Percentiles rank a stretch among this genome's conserved stretches.
These are phyloP conservation scores for Apamea anceps DNA, from an alignment of 2,888 invertebrate species.

Conservation along the genomic window DNA sequence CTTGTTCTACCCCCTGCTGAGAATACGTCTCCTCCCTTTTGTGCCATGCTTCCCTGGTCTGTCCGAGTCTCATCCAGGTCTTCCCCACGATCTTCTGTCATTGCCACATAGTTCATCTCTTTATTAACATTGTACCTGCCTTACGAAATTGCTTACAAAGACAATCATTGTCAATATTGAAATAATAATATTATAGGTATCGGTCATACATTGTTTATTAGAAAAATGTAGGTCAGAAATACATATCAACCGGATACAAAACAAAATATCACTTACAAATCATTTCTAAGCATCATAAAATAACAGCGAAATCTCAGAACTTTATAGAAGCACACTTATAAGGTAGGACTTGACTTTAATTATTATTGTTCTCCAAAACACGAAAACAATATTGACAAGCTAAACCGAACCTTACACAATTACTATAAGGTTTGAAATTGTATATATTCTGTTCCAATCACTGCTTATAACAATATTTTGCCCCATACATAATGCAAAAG, in stretches of 20 bases:
- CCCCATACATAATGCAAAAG: conserved; percentile 68
- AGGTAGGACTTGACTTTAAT: conserved; percentile 46
- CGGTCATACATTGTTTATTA: neutral
- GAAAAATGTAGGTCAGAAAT: conserved; percentile 7
- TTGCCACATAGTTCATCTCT: neutral
- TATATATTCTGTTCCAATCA: conserved; percentile 41
- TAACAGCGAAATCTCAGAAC: conserved; percentile 8
- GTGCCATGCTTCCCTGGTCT: no score
- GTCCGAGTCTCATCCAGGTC: no score
- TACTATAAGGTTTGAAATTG: conserved; percentile 31
- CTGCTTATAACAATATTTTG: conserved; percentile 63
- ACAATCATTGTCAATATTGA: neutral
- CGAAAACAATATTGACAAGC: conserved; percentile 4
- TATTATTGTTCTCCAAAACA: conserved; percentile 49
- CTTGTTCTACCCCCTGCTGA: no score
- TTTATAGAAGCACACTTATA: conserved; percentile 31
- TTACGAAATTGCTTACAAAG: neutral
- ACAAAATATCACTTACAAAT: conserved; percentile 12
- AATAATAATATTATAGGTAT: neutral
- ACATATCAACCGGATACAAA: neutral
- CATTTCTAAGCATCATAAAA: conserved; percentile 28
- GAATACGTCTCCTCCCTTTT: no score
- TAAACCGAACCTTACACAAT: conserved; percentile 28
- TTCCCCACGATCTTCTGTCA: no score
- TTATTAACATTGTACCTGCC: neutral